Base-by-base conservation (phyloP, 2,113 vertebrate species). In the Entomyzon cyanotis region DNA sequence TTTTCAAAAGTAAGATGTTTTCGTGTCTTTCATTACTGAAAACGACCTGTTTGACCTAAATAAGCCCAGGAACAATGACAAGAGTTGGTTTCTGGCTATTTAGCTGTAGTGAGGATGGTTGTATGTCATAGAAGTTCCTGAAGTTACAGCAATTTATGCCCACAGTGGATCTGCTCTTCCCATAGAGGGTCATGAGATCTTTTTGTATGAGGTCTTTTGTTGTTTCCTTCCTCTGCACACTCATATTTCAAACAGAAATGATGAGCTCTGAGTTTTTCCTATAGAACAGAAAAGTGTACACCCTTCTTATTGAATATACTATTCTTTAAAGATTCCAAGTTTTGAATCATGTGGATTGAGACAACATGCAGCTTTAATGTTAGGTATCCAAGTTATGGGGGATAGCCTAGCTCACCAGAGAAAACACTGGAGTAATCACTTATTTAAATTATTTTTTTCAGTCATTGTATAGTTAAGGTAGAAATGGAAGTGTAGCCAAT, bases 1-100 rank as follows among this genome's bases (percentile, higher is more conserved):
- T 49, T 83, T 90, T 95, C 56, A 53, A n/a, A 96, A 96, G 53
- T 59, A 76, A 64, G 42, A 82, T 75, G 24, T 85, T 95, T 96
- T 91, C 23, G 7, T 56, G 25, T 87, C 85, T 93, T 95, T 95
- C 81, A 89, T 86, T 62, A 44, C 39, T 77, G 79, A 84, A 97
- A 89, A 35, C 6, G 19, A 88, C 22, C 25, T 49, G 5, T 33
- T 91, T 68, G 78, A 92, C 31, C 56, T 79, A 78, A 97, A 75
- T 39, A 94, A 92, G 92, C 33, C 7, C 46, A 91, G 53, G 67
- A 89, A 82, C 83, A 86, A 30, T 94, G 76, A 73, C 50, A 94
- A 77, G 46, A 90, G 35, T 46, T 22, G 8, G 11, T 59, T 92
- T 79, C 71, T 85, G 58, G 17, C 79, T 88, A 13, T 71, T 79